Evolutionary conservation across 2,888 invertebrate species (phyloP).

Genomic region (Steromphala cineraria): DNA sequence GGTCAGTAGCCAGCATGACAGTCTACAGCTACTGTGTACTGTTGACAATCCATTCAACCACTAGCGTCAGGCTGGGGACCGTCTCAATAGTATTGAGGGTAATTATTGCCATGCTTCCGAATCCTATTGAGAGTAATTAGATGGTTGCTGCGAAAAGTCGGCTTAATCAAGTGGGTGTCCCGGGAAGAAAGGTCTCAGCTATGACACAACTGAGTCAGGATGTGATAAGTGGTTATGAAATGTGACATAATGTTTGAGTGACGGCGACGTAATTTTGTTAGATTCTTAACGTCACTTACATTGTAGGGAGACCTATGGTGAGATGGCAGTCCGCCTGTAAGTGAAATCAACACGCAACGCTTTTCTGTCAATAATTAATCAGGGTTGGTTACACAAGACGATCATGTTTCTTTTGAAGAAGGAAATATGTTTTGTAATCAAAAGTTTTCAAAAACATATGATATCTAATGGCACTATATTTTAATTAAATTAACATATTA

Average conservation of each 20-base stretch:
- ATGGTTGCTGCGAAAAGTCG: not conserved
- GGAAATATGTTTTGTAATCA: no score
- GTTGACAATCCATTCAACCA: conserved; percentile 4
- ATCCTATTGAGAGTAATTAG: not conserved
- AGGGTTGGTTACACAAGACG: no score
- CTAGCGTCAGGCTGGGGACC: not conserved
- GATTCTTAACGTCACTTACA: not conserved
- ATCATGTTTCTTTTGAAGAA: no score
- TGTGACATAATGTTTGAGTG: not conserved
- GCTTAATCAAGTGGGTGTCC: not conserved
- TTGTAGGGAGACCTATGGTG: not conserved
- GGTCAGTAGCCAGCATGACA: not conserved
- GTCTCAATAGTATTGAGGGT: not conserved
- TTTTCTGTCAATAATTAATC: no score
- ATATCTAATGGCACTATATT: no score
- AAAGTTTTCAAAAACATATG: no score
- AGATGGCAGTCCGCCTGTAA: not conserved
- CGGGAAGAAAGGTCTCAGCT: not conserved
- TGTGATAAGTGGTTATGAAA: not conserved
- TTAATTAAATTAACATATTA: no score
- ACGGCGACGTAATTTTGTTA: not conserved
- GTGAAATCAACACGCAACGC: no score
- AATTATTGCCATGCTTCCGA: not conserved
- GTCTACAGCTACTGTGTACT: not conserved
- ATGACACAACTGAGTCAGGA: not conserved